These are phyloP conservation scores for Zhengitettix transpicula DNA, from an alignment of 2,888 invertebrate species.

Conservation along the genomic window DNA sequence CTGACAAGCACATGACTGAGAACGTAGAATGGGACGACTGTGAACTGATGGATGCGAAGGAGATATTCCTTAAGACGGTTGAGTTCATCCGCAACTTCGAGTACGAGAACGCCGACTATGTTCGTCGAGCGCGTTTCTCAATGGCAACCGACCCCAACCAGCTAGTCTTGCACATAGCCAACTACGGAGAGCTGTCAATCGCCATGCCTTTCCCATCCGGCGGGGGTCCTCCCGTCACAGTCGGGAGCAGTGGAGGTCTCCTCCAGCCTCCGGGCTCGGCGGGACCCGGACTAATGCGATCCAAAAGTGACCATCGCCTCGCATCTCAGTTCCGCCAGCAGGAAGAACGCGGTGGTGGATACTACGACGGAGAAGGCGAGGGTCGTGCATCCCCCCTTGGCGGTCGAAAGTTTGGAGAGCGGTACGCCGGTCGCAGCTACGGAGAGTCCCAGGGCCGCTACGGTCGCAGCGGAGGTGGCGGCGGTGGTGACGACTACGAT, in stretches of 20 bases:
- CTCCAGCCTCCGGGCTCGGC: slow-evolving; percentile 31
- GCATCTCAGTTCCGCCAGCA: slow-evolving; percentile 78
- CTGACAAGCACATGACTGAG: slow-evolving; percentile 85
- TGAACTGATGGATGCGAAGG: slow-evolving; percentile 86
- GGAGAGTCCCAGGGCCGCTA: slow-evolving; percentile 13
- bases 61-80: slow-evolving; percentile 87
- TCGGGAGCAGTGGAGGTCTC: slow-evolving; percentile 25
- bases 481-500: slow-evolving; percentile 35
- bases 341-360: slow-evolving; percentile 47
- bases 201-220: slow-evolving; percentile 42
- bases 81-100: slow-evolving; percentile 89
- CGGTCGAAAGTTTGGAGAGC: slow-evolving; percentile 62
- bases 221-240: slow-evolving; percentile 21
- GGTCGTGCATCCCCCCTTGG: slow-evolving; percentile 39
- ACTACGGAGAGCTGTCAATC: slow-evolving; percentile 77
- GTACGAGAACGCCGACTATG: slow-evolving; percentile 81
- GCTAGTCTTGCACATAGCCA: slow-evolving; percentile 66
- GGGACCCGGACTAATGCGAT: slow-evolving; percentile 68
- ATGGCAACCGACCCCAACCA: slow-evolving; percentile 87
- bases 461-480: slow-evolving; percentile 17
- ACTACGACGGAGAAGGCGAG: slow-evolving; percentile 37
- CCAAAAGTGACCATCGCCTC: slow-evolving; percentile 83
- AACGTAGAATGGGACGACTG: slow-evolving; percentile 84
- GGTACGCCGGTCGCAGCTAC: slow-evolving; percentile 14
- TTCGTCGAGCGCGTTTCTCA: slow-evolving; percentile 66